Conservation (phyloP, 2,113 vertebrate genomes). For the Suncus etruscus region DNA sequence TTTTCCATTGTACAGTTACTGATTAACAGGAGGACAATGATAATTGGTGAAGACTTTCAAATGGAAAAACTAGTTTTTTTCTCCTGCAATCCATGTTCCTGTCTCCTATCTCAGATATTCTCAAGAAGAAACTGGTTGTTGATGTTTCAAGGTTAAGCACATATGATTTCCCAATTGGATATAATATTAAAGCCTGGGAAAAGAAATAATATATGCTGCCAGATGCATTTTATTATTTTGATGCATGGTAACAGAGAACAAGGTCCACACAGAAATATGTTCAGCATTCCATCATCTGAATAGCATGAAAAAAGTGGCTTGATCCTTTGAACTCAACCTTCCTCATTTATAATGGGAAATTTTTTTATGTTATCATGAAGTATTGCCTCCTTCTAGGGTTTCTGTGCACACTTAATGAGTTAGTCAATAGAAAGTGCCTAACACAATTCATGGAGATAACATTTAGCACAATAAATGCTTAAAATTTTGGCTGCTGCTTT, state of each 20-base stretch:
- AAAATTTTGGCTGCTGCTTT: neutral
- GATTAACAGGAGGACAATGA: too few species aligned
- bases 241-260: neutral
- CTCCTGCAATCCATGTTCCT: too few species aligned
- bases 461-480: neutral
- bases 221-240: neutral
- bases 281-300: neutral
- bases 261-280: neutral
- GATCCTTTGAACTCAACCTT: constrained; percentile 10
- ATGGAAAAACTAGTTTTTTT: too few species aligned
- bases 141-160: neutral
- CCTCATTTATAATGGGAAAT: neutral
- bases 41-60: too few species aligned
- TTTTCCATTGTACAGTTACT: neutral
- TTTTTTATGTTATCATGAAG: neutral
- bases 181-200: neutral
- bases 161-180: neutral
- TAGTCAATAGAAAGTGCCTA: neutral
- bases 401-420: neutral
- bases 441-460: neutral
- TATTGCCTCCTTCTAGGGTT: neutral
- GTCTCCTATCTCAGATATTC: neutral
- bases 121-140: neutral
- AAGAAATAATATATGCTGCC: neutral
- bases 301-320: neutral